Conservation (phyloP, 2,113 vertebrate genomes). For the Pimephales promelas region DNA sequence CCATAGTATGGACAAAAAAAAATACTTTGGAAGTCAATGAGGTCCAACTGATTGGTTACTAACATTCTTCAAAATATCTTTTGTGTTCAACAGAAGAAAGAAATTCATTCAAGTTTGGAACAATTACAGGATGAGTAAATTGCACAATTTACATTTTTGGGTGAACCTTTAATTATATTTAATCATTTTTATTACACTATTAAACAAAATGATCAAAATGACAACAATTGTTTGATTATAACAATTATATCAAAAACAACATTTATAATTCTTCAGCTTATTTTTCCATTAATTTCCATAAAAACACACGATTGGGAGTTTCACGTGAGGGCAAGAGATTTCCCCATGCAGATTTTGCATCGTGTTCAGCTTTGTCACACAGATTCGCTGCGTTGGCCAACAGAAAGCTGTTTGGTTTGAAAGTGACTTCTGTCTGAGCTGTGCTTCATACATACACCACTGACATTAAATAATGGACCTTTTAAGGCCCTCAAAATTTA, state of each 20-base stretch:
- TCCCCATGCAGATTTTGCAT: background rate
- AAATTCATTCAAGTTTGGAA: too few species aligned
- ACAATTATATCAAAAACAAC: background rate
- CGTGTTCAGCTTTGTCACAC: background rate
- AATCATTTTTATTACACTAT: background rate
- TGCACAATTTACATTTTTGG: too few species aligned
- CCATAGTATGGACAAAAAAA: too few species aligned
- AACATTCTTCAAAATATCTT: too few species aligned
- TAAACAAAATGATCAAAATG: background rate
- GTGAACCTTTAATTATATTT: background rate
- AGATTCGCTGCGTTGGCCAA: background rate
- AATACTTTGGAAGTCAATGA: too few species aligned
- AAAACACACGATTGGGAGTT: background rate
- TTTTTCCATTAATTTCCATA: too few species aligned
- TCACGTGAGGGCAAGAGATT: background rate
- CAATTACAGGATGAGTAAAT: too few species aligned
- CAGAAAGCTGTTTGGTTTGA: background rate
- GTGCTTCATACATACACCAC: background rate
- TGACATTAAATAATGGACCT: background rate
- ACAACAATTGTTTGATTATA: too few species aligned
- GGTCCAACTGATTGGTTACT: too few species aligned
- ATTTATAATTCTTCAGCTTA: background rate
- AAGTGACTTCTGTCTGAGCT: background rate
- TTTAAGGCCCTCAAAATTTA: background rate
- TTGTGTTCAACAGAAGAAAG: too few species aligned